These are phyloP conservation scores for Heteromurus nitidus DNA, from an alignment of 2,888 invertebrate genomes.

Conservation along the genomic window DNA sequence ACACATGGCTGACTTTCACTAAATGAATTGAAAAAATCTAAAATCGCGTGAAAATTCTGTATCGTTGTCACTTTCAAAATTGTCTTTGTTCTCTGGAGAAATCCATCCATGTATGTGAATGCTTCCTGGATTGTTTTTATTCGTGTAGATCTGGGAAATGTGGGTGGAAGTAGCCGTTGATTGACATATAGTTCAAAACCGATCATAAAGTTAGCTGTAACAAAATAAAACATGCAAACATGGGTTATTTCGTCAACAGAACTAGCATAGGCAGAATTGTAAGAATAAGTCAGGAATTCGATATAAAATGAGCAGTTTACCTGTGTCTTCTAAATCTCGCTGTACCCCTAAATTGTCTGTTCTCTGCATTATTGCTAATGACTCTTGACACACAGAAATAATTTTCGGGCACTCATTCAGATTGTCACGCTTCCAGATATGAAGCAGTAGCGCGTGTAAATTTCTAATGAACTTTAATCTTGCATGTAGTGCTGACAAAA, in stretches of 20 bases:
- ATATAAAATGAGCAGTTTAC: slow-evolving; percentile 54
- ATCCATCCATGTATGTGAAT: slow-evolving; percentile 81
- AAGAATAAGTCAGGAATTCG: no score
- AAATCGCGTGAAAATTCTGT: slow-evolving; percentile 70
- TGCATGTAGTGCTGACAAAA: slow-evolving; percentile 77
- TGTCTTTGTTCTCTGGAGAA: slow-evolving; percentile 86
- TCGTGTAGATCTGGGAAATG: slow-evolving; percentile 96
- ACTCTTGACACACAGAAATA: slow-evolving; percentile 86
- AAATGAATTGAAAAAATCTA: slow-evolving; percentile 95
- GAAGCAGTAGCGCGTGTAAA: slow-evolving; percentile 81
- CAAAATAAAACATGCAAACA: slow-evolving; percentile 72
- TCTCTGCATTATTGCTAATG: slow-evolving; percentile 86
- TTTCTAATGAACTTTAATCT: slow-evolving; percentile 91
- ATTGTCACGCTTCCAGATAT: slow-evolving; percentile 73
- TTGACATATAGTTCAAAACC: slow-evolving; percentile 98
- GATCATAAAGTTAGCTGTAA: slow-evolving; percentile 76
- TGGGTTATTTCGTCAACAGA: neutral
- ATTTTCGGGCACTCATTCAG: slow-evolving; percentile 86
- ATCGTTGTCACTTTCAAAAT: slow-evolving; percentile 85
- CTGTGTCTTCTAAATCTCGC: slow-evolving; percentile 76
- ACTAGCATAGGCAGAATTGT: slow-evolving; percentile 40
- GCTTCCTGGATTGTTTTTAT: slow-evolving; percentile 89
- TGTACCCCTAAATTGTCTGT: slow-evolving; percentile 85
- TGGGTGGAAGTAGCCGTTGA: slow-evolving; percentile 96
- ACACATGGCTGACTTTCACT: slow-evolving; percentile 92